Evolutionary conservation across 2,888 invertebrate genomes (phyloP), one percentile per base, ranked within the genome.

Genomic region (Stenodema calcarata): DNA sequence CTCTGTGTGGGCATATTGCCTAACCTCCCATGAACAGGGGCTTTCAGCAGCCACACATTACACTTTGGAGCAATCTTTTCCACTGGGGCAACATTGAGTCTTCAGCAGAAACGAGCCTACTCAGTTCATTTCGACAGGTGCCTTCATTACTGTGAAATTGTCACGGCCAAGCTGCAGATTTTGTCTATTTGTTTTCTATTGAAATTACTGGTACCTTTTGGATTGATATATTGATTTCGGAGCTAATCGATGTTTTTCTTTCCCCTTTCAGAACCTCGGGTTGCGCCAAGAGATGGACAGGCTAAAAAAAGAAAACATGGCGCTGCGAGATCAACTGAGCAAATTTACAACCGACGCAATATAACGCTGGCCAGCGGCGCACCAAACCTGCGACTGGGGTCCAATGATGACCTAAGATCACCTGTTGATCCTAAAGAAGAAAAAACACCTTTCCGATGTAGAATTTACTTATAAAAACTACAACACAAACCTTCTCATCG

Each of bases 271-370:
- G 96, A 97, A 97, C 91, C 94, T 96, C 94, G 96, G 96, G 91
- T 93, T 97, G 91, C 95, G 96, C 91, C 96, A 96, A 93, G 97
- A 97, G 92, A 93, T 97, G 91, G 97, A 97, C 92, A 94, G 96
- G 92, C 93, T 97, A 92, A 96, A 97, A 93, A 97, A 96, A 92
- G 97, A 97, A 92, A 97, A 97, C 92, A 94, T 96, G 93, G 94
- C 96, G 92, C 93, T 97, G 91, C 95, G 96, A 92, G 96, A 96
- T 92, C 96, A 96, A 93, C 93, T 96, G 92, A 95, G 96, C 91
- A 96, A 96, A 93, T 96, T 95, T 88, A 89, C 90, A 27, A 87
- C 89, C 69, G 88, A 88, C 30, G 47, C 84, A 76, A 88, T 89
- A 87, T 89, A 88, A 87, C 88, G 81, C 41, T 86, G 76, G 87